Evolutionary conservation across 2,797 vertebrate species (phyloP).

Genomic region (Enteromius argenteus): DNA sequence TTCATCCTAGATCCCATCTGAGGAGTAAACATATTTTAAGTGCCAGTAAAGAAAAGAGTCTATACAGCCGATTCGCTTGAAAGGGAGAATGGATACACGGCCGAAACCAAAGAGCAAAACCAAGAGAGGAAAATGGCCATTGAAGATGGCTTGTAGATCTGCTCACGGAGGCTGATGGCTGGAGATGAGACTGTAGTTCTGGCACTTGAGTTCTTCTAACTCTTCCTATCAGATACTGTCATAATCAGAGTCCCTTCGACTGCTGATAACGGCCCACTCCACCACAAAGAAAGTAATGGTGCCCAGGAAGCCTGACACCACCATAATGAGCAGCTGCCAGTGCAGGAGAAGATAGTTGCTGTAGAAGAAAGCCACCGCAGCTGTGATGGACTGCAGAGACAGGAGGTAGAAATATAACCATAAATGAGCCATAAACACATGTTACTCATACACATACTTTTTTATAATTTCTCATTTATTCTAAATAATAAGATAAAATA

Average conservation of each 20-base stretch:
- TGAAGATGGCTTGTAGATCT: constrained; percentile 1
- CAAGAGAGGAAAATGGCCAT: neutral
- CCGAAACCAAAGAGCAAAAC: neutral
- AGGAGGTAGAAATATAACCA: neutral
- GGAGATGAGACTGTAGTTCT: constrained; percentile 7
- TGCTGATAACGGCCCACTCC: constrained; percentile 80
- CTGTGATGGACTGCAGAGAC: constrained; percentile 87
- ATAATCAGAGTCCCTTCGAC: constrained; percentile 81
- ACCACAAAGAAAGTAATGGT: constrained; percentile 88
- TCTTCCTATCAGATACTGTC: constrained; percentile 83
- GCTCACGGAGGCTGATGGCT: constrained; percentile 9
- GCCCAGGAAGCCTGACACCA: constrained; percentile 86
- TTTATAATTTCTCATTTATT: no score
- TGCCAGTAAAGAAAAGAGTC: constrained; percentile 7
- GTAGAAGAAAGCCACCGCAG: constrained; percentile 95
- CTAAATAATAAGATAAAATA: neutral
- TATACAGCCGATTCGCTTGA: neutral
- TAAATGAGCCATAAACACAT: neutral
- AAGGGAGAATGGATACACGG: constrained; percentile 1
- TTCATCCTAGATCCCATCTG: neutral
- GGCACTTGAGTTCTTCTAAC: neutral
- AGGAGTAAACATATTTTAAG: constrained; percentile 13
- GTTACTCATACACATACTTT: neutral
- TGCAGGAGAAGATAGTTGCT: constrained; percentile 95
- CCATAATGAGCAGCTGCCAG: constrained; percentile 97